Conservation (phyloP, 2,888 invertebrate species). For the Unio pictorum region DNA sequence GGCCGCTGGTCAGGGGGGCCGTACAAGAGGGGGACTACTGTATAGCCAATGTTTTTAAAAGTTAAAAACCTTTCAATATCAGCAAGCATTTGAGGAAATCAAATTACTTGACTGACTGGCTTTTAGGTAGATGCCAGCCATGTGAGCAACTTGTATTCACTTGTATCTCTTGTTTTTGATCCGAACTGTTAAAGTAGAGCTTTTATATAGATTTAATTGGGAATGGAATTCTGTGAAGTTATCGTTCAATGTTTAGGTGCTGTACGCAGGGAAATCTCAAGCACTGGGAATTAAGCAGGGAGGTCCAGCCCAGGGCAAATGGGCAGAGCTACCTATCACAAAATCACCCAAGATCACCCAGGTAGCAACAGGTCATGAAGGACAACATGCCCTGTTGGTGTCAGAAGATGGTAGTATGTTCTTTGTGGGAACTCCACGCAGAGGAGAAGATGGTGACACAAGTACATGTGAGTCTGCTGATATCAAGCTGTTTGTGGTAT, state of each 20-base stretch:
- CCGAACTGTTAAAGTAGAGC: too few species aligned
- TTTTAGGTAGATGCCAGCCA: too few species aligned
- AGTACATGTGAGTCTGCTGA: slow-evolving; percentile 69
- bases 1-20: too few species aligned
- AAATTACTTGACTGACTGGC: too few species aligned
- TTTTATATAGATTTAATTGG: too few species aligned
- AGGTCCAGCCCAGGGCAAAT: slow-evolving; percentile 67
- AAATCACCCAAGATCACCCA: slow-evolving; percentile 84
- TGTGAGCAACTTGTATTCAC: too few species aligned
- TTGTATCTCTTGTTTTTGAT: too few species aligned
- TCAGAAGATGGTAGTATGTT: slow-evolving; percentile 93
- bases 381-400: slow-evolving; percentile 90
- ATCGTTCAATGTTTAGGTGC: slow-evolving; percentile 74
- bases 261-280: slow-evolving; percentile 89
- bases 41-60: too few species aligned
- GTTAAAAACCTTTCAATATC: too few species aligned
- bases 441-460: slow-evolving; percentile 95
- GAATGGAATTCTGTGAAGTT: too few species aligned
- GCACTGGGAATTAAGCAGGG: slow-evolving; percentile 86
- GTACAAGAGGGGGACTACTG: too few species aligned
- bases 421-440: slow-evolving; percentile 87
- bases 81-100: too few species aligned
- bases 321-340: slow-evolving; percentile 76
- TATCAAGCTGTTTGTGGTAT: not conserved
- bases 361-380: slow-evolving; percentile 93